Percentiles rank a stretch among this genome's conserved stretches.
These are phyloP conservation scores for Lamprotornis superbus DNA, from an alignment of 2,113 vertebrate genomes.

Conservation along the genomic window DNA sequence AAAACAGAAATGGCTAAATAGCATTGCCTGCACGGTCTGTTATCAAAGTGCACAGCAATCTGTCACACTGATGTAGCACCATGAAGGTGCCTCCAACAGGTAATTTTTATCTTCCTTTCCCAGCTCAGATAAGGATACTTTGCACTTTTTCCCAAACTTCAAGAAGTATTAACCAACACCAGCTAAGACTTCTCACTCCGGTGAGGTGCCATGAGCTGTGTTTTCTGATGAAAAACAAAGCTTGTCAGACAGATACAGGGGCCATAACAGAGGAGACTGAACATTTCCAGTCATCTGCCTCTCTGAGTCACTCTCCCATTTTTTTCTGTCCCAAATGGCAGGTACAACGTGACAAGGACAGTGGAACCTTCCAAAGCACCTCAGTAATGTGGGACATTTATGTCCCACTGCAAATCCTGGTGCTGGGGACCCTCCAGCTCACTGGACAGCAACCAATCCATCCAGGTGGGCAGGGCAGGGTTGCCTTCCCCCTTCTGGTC, in stretches of 20 bases:
- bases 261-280: not conserved
- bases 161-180: not conserved
- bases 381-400: not conserved
- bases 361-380: not conserved
- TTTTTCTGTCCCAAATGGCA: not conserved
- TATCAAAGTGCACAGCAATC: not conserved
- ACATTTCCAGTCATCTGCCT: not conserved
- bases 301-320: not conserved
- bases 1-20: not conserved
- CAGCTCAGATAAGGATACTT: not conserved
- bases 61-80: not conserved
- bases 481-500: not conserved
- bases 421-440: not conserved
- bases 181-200: not conserved
- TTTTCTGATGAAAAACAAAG: not conserved
- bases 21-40: not conserved
- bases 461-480: not conserved
- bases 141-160: not conserved
- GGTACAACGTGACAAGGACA: not conserved
- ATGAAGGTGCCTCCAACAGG: not conserved
- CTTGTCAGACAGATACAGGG: not conserved
- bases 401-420: not conserved
- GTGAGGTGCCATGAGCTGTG: not conserved
- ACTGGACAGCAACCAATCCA: not conserved
- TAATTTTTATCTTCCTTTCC: not conserved